Conservation (phyloP, 2,113 vertebrate genomes). For the Micromys minutus region DNA sequence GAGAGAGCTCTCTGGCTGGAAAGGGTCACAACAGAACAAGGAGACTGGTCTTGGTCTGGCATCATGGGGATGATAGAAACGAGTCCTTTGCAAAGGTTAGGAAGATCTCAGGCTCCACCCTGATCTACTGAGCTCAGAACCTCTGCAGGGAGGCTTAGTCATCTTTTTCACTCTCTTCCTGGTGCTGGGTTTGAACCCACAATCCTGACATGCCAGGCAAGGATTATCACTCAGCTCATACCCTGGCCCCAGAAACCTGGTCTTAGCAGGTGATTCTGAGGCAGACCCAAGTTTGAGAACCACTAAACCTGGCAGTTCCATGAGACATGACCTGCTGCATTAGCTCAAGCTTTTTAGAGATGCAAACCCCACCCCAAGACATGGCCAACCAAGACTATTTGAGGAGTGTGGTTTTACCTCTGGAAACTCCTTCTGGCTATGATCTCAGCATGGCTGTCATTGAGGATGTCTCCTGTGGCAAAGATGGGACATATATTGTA, state of each 20-base stretch:
- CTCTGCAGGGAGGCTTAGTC: neutral
- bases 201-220: neutral
- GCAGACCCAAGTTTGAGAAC: neutral
- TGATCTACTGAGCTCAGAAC: neutral
- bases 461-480: constrained; percentile 92
- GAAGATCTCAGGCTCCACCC: neutral
- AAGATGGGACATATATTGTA: constrained; percentile 42
- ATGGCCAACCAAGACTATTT: neutral
- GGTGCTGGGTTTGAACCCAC: neutral
- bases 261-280: neutral
- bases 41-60: neutral
- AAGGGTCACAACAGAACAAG: neutral
- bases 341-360: neutral
- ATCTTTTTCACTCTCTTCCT: neutral
- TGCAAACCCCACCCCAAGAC: neutral
- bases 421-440: constrained; percentile 94
- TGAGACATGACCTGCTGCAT: neutral
- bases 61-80: neutral
- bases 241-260: neutral
- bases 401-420: constrained; percentile 85
- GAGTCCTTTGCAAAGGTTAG: neutral
- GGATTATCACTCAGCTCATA: neutral
- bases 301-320: neutral
- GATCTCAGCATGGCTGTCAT: constrained; percentile 97
- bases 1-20: neutral